A percentile compares a stretch with the other conserved stretches of the same genome.
Conservation (phyloP, 2,888 invertebrate species). For the Synergus gifuensis region DNA sequence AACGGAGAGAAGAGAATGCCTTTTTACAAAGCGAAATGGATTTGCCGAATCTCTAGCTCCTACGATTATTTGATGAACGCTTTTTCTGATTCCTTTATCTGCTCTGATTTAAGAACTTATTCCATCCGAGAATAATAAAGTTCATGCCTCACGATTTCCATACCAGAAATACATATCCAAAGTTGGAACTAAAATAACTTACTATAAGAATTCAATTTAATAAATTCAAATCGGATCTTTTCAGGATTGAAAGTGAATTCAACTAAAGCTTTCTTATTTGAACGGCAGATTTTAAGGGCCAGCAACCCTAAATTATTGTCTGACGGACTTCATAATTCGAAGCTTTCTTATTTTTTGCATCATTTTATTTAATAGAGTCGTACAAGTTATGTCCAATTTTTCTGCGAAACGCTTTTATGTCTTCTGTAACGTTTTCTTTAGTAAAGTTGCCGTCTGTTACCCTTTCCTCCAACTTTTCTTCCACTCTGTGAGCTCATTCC, state of each 20-base stretch:
- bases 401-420: neutral
- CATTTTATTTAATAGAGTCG: neutral
- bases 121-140: neutral
- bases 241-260: too few relatives aligned
- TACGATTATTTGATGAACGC: conserved; percentile 65
- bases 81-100: conserved; percentile 53
- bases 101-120: conserved; percentile 24
- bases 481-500: conserved; percentile 28
- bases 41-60: conserved; percentile 68
- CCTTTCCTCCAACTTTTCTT: conserved; percentile 7
- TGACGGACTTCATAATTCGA: too few relatives aligned
- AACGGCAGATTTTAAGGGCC: too few relatives aligned
- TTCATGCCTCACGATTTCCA: neutral
- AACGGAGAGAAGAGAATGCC: conserved; percentile 54
- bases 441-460: conserved; percentile 24
- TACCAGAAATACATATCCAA: neutral
- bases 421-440: conserved; percentile 8
- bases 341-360: too few relatives aligned
- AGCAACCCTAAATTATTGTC: too few relatives aligned
- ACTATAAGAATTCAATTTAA: too few relatives aligned
- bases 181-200: neutral
- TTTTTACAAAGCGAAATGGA: conserved; percentile 67
- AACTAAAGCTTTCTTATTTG: too few relatives aligned
- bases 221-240: too few relatives aligned
- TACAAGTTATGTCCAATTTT: neutral